Conservation (phyloP, 1,140 invertebrate genomes). For the Bacillus rossius region DNA sequence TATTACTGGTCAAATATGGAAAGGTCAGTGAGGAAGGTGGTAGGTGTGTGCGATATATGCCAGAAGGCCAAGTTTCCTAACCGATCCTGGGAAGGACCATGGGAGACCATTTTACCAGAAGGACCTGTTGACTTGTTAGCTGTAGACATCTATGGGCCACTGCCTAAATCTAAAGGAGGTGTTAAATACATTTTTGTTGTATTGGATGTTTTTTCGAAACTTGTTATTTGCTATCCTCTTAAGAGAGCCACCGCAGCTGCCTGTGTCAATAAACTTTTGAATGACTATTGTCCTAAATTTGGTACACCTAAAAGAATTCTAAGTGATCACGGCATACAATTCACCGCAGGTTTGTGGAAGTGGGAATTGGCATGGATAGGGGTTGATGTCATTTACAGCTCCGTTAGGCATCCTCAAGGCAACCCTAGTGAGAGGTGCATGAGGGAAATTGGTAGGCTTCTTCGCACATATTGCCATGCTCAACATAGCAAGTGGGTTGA, state of each 20-base stretch:
- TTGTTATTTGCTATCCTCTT: not conserved
- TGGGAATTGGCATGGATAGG: not conserved
- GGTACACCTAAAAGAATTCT: not conserved
- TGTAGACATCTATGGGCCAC: not conserved
- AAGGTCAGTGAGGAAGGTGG: not conserved
- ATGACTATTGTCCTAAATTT: not conserved
- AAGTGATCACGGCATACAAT: not conserved
- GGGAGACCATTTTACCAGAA: not conserved
- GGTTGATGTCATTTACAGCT: constrained; percentile 4
- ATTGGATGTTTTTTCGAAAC: not conserved
- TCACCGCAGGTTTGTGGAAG: constrained; percentile 10
- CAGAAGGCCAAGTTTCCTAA: not conserved
- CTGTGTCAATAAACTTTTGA: not conserved
- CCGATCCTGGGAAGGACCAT: not conserved
- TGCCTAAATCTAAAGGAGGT: not conserved
- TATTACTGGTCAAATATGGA: not conserved
- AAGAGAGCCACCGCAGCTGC: not conserved
- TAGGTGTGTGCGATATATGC: not conserved
- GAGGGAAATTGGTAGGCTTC: constrained; percentile 10
- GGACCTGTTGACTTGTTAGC: not conserved
- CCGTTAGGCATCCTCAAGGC: not conserved
- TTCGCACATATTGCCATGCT: constrained; percentile 14
- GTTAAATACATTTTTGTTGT: not conserved
- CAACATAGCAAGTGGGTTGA: constrained; percentile 5
- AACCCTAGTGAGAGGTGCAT: not conserved